These are phyloP conservation scores for Cataglyphis rosenhaueri DNA, from an alignment of 2,888 invertebrate species.

Conservation along the genomic window DNA sequence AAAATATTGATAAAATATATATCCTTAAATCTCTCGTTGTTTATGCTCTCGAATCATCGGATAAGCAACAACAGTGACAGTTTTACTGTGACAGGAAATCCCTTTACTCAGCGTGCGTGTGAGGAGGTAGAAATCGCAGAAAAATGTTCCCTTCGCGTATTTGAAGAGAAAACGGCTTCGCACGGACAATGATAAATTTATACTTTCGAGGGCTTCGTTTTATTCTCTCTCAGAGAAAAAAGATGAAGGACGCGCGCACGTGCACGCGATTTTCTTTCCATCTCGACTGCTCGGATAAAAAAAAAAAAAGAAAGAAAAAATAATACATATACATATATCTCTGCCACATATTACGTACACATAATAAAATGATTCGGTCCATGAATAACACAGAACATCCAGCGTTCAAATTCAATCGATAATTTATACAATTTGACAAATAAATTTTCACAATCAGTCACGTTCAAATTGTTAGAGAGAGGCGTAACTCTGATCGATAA, in stretches of 20 bases:
- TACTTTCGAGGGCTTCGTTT: conserved; percentile 30
- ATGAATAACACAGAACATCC: conserved; percentile 30
- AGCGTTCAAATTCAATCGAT: conserved; percentile 48
- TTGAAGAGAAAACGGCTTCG: neutral
- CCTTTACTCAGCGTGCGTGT: conserved; percentile 32
- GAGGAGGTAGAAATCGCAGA: conserved; percentile 72
- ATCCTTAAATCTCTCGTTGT: neutral
- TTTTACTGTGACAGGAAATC: neutral
- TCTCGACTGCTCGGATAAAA: neutral
- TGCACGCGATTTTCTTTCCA: conserved; percentile 17
- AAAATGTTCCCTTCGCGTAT: conserved; percentile 56
- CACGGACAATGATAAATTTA: conserved; percentile 45
- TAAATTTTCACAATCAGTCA: conserved; percentile 54
- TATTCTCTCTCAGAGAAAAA: neutral
- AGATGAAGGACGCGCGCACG: conserved; percentile 10
- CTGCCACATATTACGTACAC: conserved; percentile 11
- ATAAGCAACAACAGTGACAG: conserved; percentile 14
- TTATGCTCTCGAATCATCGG: neutral
- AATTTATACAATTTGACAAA: conserved; percentile 58
- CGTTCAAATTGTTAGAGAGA: conserved; percentile 59
- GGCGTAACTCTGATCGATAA: conserved; percentile 18
- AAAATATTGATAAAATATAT: neutral
- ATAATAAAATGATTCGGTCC: conserved; percentile 23
- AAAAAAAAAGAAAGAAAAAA: conserved; percentile 15
- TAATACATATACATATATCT: conserved; percentile 16